These are phyloP conservation scores for Drosophila differens DNA, from an alignment of 2,888 invertebrate genomes.

Conservation along the genomic window DNA sequence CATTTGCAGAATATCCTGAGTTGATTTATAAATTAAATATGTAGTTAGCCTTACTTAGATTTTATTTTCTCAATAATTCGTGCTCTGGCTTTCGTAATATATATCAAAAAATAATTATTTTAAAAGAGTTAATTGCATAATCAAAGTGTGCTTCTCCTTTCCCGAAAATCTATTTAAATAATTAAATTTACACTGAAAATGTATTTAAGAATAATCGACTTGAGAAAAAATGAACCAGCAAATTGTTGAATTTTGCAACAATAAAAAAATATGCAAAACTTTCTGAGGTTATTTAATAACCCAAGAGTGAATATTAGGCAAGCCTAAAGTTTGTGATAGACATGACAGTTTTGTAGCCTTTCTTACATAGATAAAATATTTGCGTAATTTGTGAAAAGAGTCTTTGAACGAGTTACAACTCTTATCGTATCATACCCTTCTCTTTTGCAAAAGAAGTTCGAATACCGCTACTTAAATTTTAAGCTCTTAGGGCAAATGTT, in stretches of 20 bases:
- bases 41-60: background rate
- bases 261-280: background rate
- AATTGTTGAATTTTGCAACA: background rate
- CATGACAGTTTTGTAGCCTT: background rate
- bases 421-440: background rate
- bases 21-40: background rate
- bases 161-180: background rate
- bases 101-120: background rate
- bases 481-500: slow-evolving; percentile 3
- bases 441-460: background rate
- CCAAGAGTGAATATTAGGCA: background rate
- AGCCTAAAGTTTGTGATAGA: background rate
- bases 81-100: background rate
- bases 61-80: background rate
- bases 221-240: background rate
- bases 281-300: background rate
- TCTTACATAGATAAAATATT: background rate
- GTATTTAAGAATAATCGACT: background rate
- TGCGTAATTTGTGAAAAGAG: background rate
- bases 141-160: background rate
- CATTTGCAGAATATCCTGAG: background rate
- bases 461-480: background rate
- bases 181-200: background rate
- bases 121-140: background rate
- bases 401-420: background rate